Conservation (phyloP, 35 echinoderm and acorn worm genomes). For the Lytechinus variegatus region DNA sequence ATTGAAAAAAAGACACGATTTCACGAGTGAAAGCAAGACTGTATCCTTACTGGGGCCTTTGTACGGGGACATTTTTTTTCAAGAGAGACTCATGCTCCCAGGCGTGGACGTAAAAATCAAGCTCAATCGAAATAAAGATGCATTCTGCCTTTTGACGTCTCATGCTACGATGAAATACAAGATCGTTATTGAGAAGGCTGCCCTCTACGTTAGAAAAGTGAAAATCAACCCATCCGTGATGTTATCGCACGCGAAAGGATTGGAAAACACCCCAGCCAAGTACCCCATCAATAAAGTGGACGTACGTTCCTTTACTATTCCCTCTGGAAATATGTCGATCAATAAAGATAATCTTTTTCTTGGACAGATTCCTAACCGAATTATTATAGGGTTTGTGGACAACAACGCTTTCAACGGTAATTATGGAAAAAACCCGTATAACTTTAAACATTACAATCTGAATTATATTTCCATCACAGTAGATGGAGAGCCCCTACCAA, state of each 20-base stretch:
- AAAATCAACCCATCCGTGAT: slow-evolving; percentile 64
- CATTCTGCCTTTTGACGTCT: slow-evolving; percentile 65
- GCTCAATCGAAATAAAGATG: slow-evolving; percentile 57
- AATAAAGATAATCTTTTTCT: slow-evolving; percentile 63
- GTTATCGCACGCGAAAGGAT: slow-evolving; percentile 33
- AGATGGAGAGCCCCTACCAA: slow-evolving; percentile 61
- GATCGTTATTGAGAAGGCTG: slow-evolving; percentile 45
- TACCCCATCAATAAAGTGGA: slow-evolving; percentile 57
- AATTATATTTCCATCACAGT: slow-evolving; percentile 57
- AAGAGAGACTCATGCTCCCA: slow-evolving; percentile 55
- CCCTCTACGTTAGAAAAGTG: slow-evolving; percentile 65
- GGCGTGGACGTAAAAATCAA: slow-evolving; percentile 70
- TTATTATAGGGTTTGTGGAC: slow-evolving; percentile 52
- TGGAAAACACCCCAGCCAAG: slow-evolving; percentile 26
- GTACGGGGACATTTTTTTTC: slow-evolving; percentile 72
- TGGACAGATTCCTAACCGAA: slow-evolving; percentile 43
- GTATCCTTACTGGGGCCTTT: slow-evolving; percentile 69
- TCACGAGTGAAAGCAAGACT: slow-evolving; percentile 41
- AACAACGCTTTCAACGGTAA: slow-evolving; percentile 47
- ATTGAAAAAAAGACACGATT: slow-evolving; percentile 56
- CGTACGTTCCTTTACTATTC: slow-evolving; percentile 60
- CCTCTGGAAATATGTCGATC: slow-evolving; percentile 56
- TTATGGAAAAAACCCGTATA: slow-evolving; percentile 55
- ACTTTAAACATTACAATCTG: slow-evolving; percentile 63
- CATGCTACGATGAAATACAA: slow-evolving; percentile 45